Conservation (phyloP, 1,140 invertebrate genomes). For the Rhyzopertha dominica region DNA sequence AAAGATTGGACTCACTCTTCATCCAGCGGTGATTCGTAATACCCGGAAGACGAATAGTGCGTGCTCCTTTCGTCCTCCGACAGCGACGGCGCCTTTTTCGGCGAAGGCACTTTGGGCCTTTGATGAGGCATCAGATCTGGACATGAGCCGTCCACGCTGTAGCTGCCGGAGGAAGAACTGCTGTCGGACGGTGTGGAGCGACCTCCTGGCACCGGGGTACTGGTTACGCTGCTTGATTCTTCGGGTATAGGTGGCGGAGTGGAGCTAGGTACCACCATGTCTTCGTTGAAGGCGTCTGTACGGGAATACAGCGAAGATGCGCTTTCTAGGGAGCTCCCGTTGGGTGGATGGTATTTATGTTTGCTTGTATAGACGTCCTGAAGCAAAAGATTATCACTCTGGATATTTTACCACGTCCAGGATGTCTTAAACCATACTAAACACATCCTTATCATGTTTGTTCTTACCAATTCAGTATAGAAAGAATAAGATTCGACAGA, state of each 20-base stretch:
- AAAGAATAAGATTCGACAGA: too few species aligned
- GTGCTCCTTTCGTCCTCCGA: constrained; percentile 64
- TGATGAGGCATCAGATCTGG: constrained; percentile 47
- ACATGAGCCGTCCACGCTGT: constrained; percentile 55
- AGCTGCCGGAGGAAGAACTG: constrained; percentile 63
- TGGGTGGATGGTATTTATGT: constrained; percentile 40
- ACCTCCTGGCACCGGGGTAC: constrained; percentile 41
- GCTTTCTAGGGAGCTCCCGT: constrained; percentile 75
- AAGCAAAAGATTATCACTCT: background rate
- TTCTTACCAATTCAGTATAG: too few species aligned
- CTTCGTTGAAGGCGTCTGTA: constrained; percentile 58
- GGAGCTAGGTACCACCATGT: constrained; percentile 50
- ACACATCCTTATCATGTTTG: too few species aligned
- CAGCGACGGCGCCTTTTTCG: constrained; percentile 45
- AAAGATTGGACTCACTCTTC: constrained; percentile 54
- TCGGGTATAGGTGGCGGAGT: constrained; percentile 44
- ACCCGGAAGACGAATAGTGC: constrained; percentile 70
- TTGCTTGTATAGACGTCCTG: constrained; percentile 17
- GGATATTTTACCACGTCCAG: too few species aligned
- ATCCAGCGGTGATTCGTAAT: constrained; percentile 72
- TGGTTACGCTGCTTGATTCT: constrained; percentile 41
- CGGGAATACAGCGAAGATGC: constrained; percentile 72
- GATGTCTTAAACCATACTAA: too few species aligned
- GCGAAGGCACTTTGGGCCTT: constrained; percentile 41
- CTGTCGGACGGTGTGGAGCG: constrained; percentile 51